Base-by-base conservation (phyloP, 2,797 vertebrate species). In the Mico argentatus region DNA sequence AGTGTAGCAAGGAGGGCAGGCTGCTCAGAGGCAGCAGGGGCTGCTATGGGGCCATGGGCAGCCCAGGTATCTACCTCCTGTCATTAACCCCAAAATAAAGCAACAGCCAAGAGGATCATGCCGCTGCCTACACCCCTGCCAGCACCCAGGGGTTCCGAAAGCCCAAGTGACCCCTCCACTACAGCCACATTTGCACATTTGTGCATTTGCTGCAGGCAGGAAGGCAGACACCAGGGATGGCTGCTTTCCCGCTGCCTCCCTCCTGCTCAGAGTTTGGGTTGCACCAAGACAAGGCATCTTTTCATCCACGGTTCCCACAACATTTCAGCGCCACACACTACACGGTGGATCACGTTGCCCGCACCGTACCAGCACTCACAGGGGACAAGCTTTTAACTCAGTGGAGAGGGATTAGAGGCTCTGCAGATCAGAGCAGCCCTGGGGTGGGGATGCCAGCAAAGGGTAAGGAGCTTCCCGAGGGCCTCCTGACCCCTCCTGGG, bases 361-460 rank as follows among this genome's bases (percentile, higher is more conserved):
- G 73, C 76, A 94, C 96, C 95, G 55, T 24, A 90, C 96, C 87
- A 81, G 96, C 73, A 86, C 91, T 96, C 86, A 90, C n/a, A 0
- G 70, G 70, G 90, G 92, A 97, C 96, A 94, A 95, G 96, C 93
- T 96, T 97, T 98, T 86, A 96, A 97, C 94, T 96, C 84, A 12
- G 80, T 39, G 52, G 81, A 96, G 96, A 82, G 75, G 96, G 90
- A 97, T 96, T 95, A 97, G 96, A 95, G 92, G 70, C 92, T 82
- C 76, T 0, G 0, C 55, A 95, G 96, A 97, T 95, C 96, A 96
- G 95, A 97, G 94, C 91, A 92, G 22, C 24, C 80, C 64, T n/a
- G 27, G n/a, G 72, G 48, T 0, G 0, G 27, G 59, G 36, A 39
- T 4, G 0, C 8, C 30, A 72, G 50, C 2, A 14, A 73, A 46